phyloP scores from a whole-genome alignment of 2,113 vertebrate genomes.

The Colistium nudipinnis region DNA sequence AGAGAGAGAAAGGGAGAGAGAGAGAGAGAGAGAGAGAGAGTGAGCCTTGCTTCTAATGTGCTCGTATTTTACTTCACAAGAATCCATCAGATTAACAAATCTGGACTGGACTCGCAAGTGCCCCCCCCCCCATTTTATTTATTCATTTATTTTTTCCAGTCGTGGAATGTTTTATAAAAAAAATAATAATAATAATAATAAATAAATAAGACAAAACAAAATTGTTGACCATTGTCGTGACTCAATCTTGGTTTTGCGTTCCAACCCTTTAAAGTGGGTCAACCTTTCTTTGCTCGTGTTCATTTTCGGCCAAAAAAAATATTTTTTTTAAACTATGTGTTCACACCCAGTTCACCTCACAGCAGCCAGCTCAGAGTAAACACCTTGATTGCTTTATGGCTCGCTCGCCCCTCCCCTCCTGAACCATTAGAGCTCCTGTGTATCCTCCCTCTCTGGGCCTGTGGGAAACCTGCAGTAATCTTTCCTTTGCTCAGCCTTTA shows the following conservation, averaged over 20 bases:
- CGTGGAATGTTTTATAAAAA: no score
- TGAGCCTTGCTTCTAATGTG: slow-evolving; percentile 61
- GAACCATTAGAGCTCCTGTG: slow-evolving; percentile 54
- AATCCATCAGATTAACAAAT: slow-evolving; percentile 33
- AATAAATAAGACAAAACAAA: no score
- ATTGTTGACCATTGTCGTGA: no score
- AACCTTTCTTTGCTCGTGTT: no score
- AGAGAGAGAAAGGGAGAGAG: slow-evolving; percentile 7
- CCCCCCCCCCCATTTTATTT: no score
- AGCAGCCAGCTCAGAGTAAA: slow-evolving; percentile 63
- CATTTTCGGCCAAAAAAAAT: slow-evolving; percentile 36
- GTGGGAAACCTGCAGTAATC: slow-evolving; percentile 71
- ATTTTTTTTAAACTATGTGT: slow-evolving; percentile 37
- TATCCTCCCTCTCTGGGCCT: slow-evolving; percentile 54
- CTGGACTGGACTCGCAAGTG: no score
- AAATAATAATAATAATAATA: no score
- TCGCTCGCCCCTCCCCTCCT: slow-evolving; percentile 36
- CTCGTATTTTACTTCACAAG: slow-evolving; percentile 72
- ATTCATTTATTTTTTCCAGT: no score
- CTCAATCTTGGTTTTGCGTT: background rate
- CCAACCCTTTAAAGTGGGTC: no score
- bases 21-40: slow-evolving; percentile 15
- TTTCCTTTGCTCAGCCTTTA: slow-evolving; percentile 71
- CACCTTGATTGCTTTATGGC: slow-evolving; percentile 71
- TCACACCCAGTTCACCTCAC: slow-evolving; percentile 59